Percentiles rank a stretch among this genome's conserved stretches.
phyloP scores from a whole-genome alignment of 1,140 invertebrate genomes.

The Caenorhabditis latens region DNA sequence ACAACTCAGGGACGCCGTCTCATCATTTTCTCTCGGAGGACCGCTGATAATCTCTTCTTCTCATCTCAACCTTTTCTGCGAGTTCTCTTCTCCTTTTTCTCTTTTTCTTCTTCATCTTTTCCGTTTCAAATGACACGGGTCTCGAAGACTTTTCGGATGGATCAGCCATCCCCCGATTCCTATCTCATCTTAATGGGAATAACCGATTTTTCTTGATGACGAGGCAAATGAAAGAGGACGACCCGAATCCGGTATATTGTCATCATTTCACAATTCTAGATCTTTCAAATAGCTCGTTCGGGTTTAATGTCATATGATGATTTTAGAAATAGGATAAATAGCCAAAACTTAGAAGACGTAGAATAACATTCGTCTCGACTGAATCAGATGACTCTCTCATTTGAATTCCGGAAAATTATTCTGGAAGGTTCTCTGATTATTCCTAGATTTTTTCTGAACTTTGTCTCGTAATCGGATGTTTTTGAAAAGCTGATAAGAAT shows the following conservation, averaged over 20 bases:
- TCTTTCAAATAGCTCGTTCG: neutral
- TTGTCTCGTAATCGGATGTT: no score
- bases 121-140: conserved; percentile 24
- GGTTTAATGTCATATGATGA: neutral
- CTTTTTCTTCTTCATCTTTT: neutral
- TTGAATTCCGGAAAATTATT: no score
- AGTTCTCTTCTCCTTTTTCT: conserved; percentile 12
- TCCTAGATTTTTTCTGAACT: no score
- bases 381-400: no score
- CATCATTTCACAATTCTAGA: conserved; percentile 14
- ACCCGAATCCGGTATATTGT: conserved; percentile 10
- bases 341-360: neutral
- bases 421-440: no score
- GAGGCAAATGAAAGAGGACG: neutral
- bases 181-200: conserved; percentile 24
- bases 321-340: neutral
- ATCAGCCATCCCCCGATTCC: neutral
- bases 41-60: conserved; percentile 43
- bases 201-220: conserved; percentile 13
- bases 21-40: neutral
- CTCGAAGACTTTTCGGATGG: conserved; percentile 29
- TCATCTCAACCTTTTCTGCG: conserved; percentile 48
- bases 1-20: neutral
- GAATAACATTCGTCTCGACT: no score
- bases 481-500: no score